phyloP scores from a whole-genome alignment of 2,888 invertebrate genomes.

The Cataglyphis rosenhaueri region DNA sequence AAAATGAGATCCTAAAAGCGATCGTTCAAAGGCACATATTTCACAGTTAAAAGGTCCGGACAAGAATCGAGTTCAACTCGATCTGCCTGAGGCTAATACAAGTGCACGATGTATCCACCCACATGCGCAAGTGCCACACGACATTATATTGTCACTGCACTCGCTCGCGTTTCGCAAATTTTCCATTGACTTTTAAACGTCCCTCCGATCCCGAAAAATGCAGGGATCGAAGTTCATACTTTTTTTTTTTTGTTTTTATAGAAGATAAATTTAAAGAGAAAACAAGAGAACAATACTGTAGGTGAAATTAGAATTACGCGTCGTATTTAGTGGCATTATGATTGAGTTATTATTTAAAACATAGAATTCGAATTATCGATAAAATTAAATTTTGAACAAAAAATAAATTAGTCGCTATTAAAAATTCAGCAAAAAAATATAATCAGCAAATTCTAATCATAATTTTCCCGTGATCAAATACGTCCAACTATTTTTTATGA shows the following conservation, averaged over 20 bases:
- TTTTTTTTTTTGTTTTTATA: conserved; percentile 3
- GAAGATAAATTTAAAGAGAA: not conserved
- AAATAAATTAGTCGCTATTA: not conserved
- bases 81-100: conserved; percentile 12
- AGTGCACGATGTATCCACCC: not conserved
- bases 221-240: not conserved
- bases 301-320: not conserved
- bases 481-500: too few relatives aligned
- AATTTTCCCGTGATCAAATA: not conserved
- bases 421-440: not conserved
- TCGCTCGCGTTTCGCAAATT: conserved; percentile 24
- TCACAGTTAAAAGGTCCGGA: not conserved
- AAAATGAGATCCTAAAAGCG: not conserved
- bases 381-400: not conserved
- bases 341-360: not conserved
- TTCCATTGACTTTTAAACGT: conserved; percentile 25
- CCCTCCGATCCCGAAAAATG: conserved; percentile 12
- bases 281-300: not conserved
- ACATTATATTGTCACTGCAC: conserved; percentile 18
- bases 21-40: conserved; percentile 4
- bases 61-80: not conserved
- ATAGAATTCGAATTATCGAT: not conserved
- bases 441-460: not conserved
- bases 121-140: not conserved
- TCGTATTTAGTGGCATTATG: not conserved